A percentile compares a stretch with the other conserved stretches of the same genome.
Conservation (phyloP, 64 coral and sea anemone species). For the Exaiptasia diaphana region DNA sequence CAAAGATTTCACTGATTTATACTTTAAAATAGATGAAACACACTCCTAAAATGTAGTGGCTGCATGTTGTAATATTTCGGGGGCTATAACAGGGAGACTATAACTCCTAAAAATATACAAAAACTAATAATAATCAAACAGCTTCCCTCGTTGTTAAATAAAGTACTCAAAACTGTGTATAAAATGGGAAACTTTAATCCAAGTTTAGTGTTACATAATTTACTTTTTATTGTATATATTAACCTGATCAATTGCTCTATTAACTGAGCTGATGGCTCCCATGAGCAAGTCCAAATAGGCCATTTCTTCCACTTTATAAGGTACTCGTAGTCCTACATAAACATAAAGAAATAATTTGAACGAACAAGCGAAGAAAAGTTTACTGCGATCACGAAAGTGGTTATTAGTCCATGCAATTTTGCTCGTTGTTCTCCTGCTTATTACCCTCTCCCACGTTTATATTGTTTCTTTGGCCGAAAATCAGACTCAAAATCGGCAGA, state of each 20-base stretch:
- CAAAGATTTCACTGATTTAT: constrained; percentile 4
- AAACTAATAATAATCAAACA: not conserved
- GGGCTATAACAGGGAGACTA: not conserved
- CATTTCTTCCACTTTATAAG: not conserved
- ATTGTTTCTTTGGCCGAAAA: not conserved
- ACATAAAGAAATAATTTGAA: not conserved
- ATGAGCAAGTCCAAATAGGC: not conserved
- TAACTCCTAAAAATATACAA: not conserved
- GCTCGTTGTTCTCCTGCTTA: not conserved
- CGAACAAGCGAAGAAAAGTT: not conserved
- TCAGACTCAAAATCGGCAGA: too few relatives aligned
- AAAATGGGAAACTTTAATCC: too few relatives aligned
- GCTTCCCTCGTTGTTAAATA: too few relatives aligned
- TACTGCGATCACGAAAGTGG: not conserved
- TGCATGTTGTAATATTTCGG: constrained; percentile 6
- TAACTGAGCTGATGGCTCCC: not conserved
- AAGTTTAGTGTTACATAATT: too few relatives aligned
- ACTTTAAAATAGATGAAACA: not conserved
- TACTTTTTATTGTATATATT: too few relatives aligned
- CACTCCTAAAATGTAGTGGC: not conserved
- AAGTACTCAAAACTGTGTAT: too few relatives aligned
- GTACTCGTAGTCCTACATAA: not conserved
- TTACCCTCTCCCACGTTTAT: constrained; percentile 4
- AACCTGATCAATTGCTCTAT: not conserved
- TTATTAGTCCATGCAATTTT: not conserved